Percentiles rank a stretch among this genome's conserved stretches.
Evolutionary conservation across 2,888 invertebrate species (phyloP).

Genomic region (Agonum fuliginosum): DNA sequence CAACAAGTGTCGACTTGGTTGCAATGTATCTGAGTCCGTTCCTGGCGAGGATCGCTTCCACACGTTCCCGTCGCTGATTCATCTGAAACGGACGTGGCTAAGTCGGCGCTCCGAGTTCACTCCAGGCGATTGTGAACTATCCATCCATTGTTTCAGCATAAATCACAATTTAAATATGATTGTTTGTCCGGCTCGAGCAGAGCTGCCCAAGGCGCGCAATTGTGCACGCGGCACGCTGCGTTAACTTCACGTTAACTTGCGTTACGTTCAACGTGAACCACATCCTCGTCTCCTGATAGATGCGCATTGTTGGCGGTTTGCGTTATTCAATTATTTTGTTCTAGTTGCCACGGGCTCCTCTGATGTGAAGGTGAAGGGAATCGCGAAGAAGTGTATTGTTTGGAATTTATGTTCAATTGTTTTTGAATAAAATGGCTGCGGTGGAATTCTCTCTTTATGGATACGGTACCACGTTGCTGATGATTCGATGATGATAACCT

Average conservation of each 20-base stretch:
- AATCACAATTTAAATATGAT: conserved; percentile 55
- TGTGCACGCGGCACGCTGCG: background rate
- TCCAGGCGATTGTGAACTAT: conserved; percentile 49
- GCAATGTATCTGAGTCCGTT: background rate
- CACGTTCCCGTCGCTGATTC: conserved; percentile 42
- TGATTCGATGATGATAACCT: conserved; percentile 11
- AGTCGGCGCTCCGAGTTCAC: conserved; percentile 18
- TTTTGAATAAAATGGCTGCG: conserved; percentile 32
- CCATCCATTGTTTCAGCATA: conserved; percentile 54
- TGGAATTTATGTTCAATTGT: conserved; percentile 43
- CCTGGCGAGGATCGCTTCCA: conserved; percentile 27
- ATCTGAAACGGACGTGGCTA: conserved; percentile 40
- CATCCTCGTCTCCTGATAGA: background rate
- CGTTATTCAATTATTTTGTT: conserved; percentile 44
- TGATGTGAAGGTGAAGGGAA: conserved; percentile 28
- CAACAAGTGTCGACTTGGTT: background rate
- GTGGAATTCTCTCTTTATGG: conserved; percentile 26
- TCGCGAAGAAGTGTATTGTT: conserved; percentile 37
- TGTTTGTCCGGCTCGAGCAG: conserved; percentile 40
- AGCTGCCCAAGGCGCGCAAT: conserved; percentile 23
- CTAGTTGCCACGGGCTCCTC: conserved; percentile 16
- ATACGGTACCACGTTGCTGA: conserved; percentile 30
- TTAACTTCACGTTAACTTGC: background rate
- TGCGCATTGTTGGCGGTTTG: conserved; percentile 29
- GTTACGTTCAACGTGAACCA: background rate